phyloP scores from a whole-genome alignment of 2,888 invertebrate species.

The Drosophila buzzatii region DNA sequence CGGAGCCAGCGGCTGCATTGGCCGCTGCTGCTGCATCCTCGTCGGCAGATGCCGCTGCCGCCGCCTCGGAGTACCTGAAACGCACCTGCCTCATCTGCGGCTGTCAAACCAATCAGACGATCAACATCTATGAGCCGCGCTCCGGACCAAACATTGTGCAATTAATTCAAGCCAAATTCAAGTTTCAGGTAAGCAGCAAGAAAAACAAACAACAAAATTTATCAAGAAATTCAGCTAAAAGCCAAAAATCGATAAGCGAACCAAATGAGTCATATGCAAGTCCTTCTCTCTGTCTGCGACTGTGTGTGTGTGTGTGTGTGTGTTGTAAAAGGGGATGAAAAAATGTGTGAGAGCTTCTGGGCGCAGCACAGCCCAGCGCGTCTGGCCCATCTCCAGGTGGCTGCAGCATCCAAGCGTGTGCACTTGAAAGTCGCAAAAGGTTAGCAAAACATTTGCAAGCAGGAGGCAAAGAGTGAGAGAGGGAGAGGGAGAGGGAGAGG shows the following conservation, averaged over 20 bases:
- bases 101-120: constrained; percentile 84
- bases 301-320: constrained; percentile 19
- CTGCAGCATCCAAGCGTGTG: constrained; percentile 58
- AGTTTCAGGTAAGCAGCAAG: constrained; percentile 83
- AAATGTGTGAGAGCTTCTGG: constrained; percentile 35
- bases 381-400: constrained; percentile 23
- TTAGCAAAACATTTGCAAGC: neutral
- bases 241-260: constrained; percentile 71
- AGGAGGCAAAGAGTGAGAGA: neutral
- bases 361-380: neutral
- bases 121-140: constrained; percentile 85
- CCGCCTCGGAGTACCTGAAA: constrained; percentile 80
- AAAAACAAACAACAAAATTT: neutral
- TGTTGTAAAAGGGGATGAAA: constrained; percentile 68
- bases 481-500: neutral
- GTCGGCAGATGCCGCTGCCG: constrained; percentile 35
- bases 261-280: constrained; percentile 75
- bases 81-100: constrained; percentile 85
- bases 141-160: constrained; percentile 85
- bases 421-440: constrained; percentile 46
- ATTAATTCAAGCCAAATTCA: constrained; percentile 85
- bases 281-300: constrained; percentile 48
- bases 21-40: constrained; percentile 36
- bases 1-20: constrained; percentile 64
- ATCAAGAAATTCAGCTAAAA: constrained; percentile 11